A percentile compares a stretch with the other conserved stretches of the same genome.
Conservation (phyloP, 2,888 invertebrate genomes). For the Pseudococcus jackbeardsleyi region DNA sequence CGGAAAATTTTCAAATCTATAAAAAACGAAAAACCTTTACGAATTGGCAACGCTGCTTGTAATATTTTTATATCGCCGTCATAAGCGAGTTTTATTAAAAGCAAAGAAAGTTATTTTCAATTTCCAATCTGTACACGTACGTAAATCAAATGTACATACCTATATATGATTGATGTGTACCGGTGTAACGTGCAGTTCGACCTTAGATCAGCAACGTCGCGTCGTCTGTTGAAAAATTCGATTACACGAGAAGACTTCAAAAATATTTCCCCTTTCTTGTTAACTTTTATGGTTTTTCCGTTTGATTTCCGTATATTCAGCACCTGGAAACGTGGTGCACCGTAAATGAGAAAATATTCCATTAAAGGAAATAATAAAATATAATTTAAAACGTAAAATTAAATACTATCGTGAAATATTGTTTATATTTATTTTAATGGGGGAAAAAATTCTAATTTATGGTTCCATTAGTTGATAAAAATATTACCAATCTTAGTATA, state of each 20-base stretch:
- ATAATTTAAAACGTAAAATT: not conserved
- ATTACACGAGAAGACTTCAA: not conserved
- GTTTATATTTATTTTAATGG: too few species aligned
- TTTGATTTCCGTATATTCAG: not conserved
- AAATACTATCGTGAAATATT: too few species aligned
- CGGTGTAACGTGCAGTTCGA: not conserved
- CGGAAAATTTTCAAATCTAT: not conserved
- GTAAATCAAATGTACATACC: not conserved
- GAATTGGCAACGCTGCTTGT: not conserved
- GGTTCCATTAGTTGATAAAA: too few species aligned
- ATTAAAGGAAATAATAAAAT: not conserved
- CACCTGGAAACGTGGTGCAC: not conserved
- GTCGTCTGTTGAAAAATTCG: not conserved
- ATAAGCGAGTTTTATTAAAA: slow-evolving; percentile 7
- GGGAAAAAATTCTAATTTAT: too few species aligned
- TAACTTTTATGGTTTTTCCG: not conserved
- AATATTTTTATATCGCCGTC: not conserved
- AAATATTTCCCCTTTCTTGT: not conserved
- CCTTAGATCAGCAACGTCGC: not conserved
- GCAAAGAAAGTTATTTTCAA: slow-evolving; percentile 11
- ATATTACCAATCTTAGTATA: too few species aligned
- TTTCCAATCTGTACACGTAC: slow-evolving; percentile 9
- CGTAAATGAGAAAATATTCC: not conserved
- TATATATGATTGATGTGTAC: slow-evolving; percentile 7
- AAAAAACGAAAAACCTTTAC: not conserved